Evolutionary conservation across 2,797 vertebrate species (phyloP), one percentile per base, ranked within the genome.

Genomic region (Crax fasciolata): DNA sequence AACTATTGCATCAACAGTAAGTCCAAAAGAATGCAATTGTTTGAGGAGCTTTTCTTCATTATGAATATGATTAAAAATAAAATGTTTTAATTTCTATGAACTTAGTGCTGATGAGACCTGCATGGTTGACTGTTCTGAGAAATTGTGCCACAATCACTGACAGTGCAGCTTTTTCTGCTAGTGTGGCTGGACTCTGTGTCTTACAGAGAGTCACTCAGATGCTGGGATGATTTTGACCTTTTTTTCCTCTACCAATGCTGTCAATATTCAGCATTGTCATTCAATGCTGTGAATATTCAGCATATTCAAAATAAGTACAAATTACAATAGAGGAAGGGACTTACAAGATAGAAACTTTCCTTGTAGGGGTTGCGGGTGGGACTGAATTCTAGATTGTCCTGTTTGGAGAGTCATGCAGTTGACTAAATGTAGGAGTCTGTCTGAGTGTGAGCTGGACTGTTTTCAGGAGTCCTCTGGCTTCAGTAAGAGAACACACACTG

Each of bases 21-120:
- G 32, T 84, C 86, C 57, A n/a, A 90, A 92, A 84, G 28, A 76
- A 82, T 43, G 72, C 25, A 49, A 25, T 52, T 84, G 35, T 59
- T 93, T 89, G 54, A 90, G 81, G 66, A 77, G 71, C 52, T 90
- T 82, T 52, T 27, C 67, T 81, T 77, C 52, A 44, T 51, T 80
- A 70, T 23, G 25, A 83, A 49, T 61, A 82, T 30, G 59, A 79
- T 90, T 70, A 73, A 78, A 78, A 72, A 75, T 13, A 54, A 84
- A 65, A 46, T 24, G 16, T 54, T 58, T 72, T 92, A 54, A 19
- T 86, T 86, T 15, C 54, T 78, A 8, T 52, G 68, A 85, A 51
- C 65, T 78, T 51, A 74, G 84, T n/a, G 18, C 57, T 65, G 61
- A 71, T 2, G 24, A 57, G 25, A 77, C n/a, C 44, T 80, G 73